A percentile compares a stretch with the other conserved stretches of the same genome.
Conservation (phyloP, 2,888 invertebrate species). For the Yponomeuta plumbellus region DNA sequence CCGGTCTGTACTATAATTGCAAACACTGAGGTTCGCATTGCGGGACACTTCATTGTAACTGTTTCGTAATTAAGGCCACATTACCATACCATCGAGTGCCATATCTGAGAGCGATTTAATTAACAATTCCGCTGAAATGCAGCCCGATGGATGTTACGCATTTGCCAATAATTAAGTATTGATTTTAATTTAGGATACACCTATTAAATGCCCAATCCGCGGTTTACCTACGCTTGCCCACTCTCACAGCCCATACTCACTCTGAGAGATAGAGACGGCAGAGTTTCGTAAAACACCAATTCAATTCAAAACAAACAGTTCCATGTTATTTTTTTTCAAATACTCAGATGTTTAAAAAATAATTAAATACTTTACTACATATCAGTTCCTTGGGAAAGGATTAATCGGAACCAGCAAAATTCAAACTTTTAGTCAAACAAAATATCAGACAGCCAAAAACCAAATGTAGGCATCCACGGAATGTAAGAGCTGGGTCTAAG, state of each 20-base stretch:
- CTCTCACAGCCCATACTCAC: no score
- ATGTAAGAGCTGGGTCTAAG: neutral
- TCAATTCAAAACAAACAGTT: no score
- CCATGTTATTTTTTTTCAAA: no score
- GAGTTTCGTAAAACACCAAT: no score
- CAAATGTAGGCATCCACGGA: neutral
- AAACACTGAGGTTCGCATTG: slow-evolving; percentile 1
- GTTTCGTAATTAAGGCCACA: neutral
- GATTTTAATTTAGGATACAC: neutral
- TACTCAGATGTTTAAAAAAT: no score
- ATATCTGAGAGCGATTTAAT: neutral
- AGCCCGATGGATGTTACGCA: neutral
- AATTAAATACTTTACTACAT: no score
- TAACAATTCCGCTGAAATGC: neutral
- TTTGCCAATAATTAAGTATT: neutral
- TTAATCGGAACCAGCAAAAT: no score
- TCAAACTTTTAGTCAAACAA: no score
- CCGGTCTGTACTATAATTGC: neutral
- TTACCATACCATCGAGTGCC: neutral
- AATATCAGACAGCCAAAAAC: no score
- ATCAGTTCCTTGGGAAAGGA: no score
- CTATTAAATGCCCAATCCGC: neutral
- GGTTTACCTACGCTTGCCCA: neutral
- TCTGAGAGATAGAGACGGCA: no score
- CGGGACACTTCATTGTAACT: neutral